Conservation (phyloP, 2,888 invertebrate genomes). For the Nomada ferruginata region DNA sequence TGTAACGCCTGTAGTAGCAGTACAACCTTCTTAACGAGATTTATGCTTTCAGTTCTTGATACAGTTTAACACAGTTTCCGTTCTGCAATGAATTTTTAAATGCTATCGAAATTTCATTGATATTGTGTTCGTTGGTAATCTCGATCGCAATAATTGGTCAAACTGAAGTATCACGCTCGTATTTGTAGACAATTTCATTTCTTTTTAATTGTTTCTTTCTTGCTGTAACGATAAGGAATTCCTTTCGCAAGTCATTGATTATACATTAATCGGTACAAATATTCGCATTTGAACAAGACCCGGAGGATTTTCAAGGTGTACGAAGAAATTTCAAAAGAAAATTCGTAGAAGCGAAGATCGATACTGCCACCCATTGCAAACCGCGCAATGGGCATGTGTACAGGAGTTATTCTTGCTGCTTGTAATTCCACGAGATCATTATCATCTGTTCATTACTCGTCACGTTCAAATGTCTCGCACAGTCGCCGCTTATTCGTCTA, state of each 20-base stretch:
- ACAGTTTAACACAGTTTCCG: background rate
- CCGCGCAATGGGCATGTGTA: background rate
- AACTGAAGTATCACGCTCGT: background rate
- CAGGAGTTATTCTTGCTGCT: constrained; percentile 27
- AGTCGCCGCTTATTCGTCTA: constrained; percentile 20
- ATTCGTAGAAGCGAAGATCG: no score
- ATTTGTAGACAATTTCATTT: background rate
- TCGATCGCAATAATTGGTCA: background rate
- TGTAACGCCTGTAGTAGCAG: constrained; percentile 30
- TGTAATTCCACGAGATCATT: constrained; percentile 49
- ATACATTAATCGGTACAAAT: background rate
- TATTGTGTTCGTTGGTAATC: background rate
- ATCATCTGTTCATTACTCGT: constrained; percentile 43
- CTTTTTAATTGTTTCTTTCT: background rate
- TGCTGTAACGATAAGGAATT: no score
- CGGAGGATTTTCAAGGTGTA: background rate
- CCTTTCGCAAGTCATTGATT: background rate
- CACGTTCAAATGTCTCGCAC: constrained; percentile 13
- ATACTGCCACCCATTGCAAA: no score
- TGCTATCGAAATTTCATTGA: constrained; percentile 45
- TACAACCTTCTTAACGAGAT: constrained; percentile 13
- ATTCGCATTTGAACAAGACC: background rate
- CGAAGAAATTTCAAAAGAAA: no score
- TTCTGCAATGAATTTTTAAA: constrained; percentile 12
- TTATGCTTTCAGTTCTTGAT: constrained; percentile 26